Evolutionary conservation across 1,140 invertebrate genomes (phyloP), one percentile per base, ranked within the genome.

Genomic region (Leptopilina clavipes): DNA sequence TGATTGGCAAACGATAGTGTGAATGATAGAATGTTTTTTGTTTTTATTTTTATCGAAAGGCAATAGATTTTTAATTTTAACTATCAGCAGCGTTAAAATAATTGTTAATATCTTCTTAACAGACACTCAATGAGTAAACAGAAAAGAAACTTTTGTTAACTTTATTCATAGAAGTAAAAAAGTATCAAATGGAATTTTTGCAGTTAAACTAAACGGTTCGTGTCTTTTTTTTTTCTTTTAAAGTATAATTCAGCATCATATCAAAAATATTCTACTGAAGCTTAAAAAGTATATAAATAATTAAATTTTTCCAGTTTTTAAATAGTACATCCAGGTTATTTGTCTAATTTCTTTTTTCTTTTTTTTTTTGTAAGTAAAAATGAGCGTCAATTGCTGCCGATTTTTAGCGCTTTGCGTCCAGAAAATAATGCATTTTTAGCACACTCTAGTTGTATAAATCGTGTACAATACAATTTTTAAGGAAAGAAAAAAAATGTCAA

Each of bases 291-390:
- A 76, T 11, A 70, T 9, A 72, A 18, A 40, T 44, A 44, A 48
- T 59, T 17, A 70, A 31, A 72, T 25, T 65, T 18, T 54, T 75
- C 72, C 14, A 52, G 70, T 40, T 40, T 40, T 40, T 40, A 9
- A 56, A 72, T 22, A 71, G 70, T 72, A 75, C 82, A 79, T 77
- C 81, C 79, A 81, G 9, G 6, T 40, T 71, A 79, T 78, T 77
- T 82, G 45, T 59, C 59, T 45, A 31, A 31, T 31, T 31, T 77
- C 59, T 79, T 48, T 71, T 75, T 79, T 71, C 8, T 76, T 31
- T 31, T 77, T 54, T 79, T 48, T 71, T 75, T 79, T 71, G 9
- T 76, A 25, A 40, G 22, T 73, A 79, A 40, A 54, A 0, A n/a
- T n/a, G 22, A 65, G 59, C 22, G 72, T 54, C 22, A 48, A 19